Percentiles rank a stretch among this genome's conserved stretches.
These are phyloP conservation scores for Folsomia candida DNA, from an alignment of 2,888 invertebrate genomes.

Conservation along the genomic window DNA sequence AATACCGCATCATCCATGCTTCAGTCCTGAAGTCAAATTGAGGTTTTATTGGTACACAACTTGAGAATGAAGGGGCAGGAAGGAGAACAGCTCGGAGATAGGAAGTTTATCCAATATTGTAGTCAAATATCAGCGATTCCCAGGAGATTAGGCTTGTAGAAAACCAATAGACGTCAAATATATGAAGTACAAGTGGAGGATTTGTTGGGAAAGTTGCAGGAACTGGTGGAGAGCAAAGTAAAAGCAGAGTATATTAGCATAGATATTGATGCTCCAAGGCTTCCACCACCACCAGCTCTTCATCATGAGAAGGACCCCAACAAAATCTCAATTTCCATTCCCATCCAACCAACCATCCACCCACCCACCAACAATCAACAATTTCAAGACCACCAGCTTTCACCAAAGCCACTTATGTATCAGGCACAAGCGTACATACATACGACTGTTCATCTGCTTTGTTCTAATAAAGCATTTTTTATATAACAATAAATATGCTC, in stretches of 20 bases:
- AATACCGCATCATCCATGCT: too few species aligned
- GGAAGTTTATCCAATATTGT: constrained; percentile 8
- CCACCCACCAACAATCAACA: neutral
- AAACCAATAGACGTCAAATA: constrained; percentile 21
- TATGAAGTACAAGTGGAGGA: constrained; percentile 14
- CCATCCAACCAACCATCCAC: neutral
- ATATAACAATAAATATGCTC: too few species aligned
- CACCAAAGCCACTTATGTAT: too few species aligned
- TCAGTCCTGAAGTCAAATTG: neutral
- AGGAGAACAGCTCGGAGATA: neutral
- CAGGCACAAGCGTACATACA: too few species aligned
- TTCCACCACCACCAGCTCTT: constrained; percentile 29
- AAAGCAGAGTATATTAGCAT: constrained; percentile 40
- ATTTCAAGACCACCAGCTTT: neutral
- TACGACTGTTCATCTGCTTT: too few species aligned
- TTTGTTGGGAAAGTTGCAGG: constrained; percentile 14
- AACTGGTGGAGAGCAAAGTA: constrained; percentile 14
- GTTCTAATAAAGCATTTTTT: too few species aligned
- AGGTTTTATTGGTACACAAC: neutral
- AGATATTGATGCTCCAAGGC: constrained; percentile 44
- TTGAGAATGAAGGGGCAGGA: neutral
- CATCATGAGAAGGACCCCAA: constrained; percentile 19
- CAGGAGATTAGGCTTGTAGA: constrained; percentile 12
- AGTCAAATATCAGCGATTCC: constrained; percentile 16
- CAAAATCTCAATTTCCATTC: constrained; percentile 20